Base-by-base conservation (phyloP, 2,797 vertebrate species). In the Garrulus glandarius region DNA sequence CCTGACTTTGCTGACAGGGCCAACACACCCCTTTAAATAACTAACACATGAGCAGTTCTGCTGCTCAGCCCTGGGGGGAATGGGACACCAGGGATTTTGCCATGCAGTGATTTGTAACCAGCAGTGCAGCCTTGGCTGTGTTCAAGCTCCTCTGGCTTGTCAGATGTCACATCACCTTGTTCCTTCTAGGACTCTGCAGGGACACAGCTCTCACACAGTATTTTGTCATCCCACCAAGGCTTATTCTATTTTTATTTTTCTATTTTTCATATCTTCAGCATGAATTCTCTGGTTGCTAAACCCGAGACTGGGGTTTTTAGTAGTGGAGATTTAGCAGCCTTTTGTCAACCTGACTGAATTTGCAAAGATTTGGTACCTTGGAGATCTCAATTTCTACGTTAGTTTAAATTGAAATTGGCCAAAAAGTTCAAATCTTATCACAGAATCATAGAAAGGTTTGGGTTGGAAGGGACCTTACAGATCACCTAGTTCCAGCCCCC, bases 281-380 rank as follows among this genome's bases (percentile, higher is more conserved):
- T 52, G 37, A 83, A 56, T 92, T 41, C 27, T 80, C 53, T 77
- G 34, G 12, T 70, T 11, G 21, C 34, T 86, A 41, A 94, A 57
- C 16, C 20, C 0, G 0, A 34, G 13, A 59, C 0, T 18, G 19
- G 68, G n/a, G 32, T 17, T 92, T 90, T 61, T 22, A 57, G 22
- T 29, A 26, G 57, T 39, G 39, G 43, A 44, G 6, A 47, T 55
- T 43, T 55, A 60, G 16, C 0, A 1, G n/a, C 39, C 29, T 83
- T 61, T 53, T 52, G 24, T 55, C 46, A 47, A n/a, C 22, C 60
- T 78, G 67, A 55, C 39, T 88, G 30, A 55, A 43, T 53, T 63
- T 57, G 32, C 24, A 49, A 57, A 81, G 29, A 34, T 44, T 64
- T 52, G 50, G 26, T 76, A 27, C 63, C 55, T 76, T 34, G 26